Evolutionary conservation across 1,140 invertebrate species (phyloP), one percentile per base, ranked within the genome.

Genomic region (Elymnias hypermnestra): DNA sequence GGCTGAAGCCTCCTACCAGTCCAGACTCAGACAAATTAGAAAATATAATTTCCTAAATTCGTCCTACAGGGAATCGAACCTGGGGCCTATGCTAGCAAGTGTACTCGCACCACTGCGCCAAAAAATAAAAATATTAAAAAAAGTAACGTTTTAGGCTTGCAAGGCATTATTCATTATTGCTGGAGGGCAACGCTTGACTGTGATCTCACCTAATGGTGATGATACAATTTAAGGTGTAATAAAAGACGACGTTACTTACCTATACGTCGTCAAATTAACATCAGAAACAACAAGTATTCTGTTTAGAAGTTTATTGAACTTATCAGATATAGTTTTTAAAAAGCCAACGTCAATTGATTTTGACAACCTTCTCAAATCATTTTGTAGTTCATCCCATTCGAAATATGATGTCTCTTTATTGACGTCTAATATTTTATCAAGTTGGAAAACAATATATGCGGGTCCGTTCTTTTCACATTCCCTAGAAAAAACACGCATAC

Each of bases 371-470:
- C 78, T 68, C 14, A 91, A 66, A 9, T 89, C 77, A 1, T 69
- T 72, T 7, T 87, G 73, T 0, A 92, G 67, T 12, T 88, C 87
- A 1, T 81, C 72, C 91, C 91, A 93, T 39, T 87, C 87, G 61
- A 90, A 89, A 62, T 90, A 87, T 39, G 88, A 88, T 3, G 87
- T 87, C 42, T 86, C 75, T 41, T 72, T 71, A 52, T 92, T 91
- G 22, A 92, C 79, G 68, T 93, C 90, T 38, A 90, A 73, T 46
- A 90, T 83, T 62, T 87, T 89, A 53, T 91, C 88, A 46, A 94
- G 77, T 67, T 91, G 88, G 68, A 94, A 93, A n/a, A 91, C 90
- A 29, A 88, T 79, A 85, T 93, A 94, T 19, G 89, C 89, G 47
- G 92, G 86, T 54, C 90, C 87, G 64, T 93, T 92, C 56, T 89